These are phyloP conservation scores for Drosophila mimetica DNA, from an alignment of 2,888 invertebrate genomes.

Conservation along the genomic window DNA sequence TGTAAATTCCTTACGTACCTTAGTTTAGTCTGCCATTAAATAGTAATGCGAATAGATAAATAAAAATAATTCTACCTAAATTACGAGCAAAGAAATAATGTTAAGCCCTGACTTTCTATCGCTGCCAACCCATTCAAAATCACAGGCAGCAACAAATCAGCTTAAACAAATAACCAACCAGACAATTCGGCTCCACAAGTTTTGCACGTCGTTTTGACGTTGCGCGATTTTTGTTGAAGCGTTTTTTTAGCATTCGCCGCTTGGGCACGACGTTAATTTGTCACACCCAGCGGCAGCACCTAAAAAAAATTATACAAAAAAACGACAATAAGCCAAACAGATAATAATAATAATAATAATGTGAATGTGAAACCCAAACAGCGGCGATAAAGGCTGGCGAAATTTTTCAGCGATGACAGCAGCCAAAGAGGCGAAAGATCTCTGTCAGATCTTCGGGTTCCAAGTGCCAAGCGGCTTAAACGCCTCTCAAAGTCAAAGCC, in stretches of 20 bases:
- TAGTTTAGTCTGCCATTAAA: too few species aligned
- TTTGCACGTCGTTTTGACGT: slow-evolving; percentile 59
- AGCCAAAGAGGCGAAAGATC: slow-evolving; percentile 46
- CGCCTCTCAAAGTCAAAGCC: slow-evolving; percentile 69
- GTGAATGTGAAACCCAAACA: slow-evolving; percentile 54
- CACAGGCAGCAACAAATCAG: slow-evolving; percentile 64
- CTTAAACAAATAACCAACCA: slow-evolving; percentile 74
- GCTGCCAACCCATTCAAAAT: slow-evolving; percentile 18
- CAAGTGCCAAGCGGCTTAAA: slow-evolving; percentile 66
- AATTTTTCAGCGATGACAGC: slow-evolving; percentile 79
- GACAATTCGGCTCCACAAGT: slow-evolving; percentile 76
- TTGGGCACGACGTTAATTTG: slow-evolving; percentile 63
- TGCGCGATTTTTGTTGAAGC: slow-evolving; percentile 36
- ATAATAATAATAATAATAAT: slow-evolving; percentile 60
- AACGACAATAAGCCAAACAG: slow-evolving; percentile 25
- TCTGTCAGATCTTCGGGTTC: slow-evolving; percentile 23
- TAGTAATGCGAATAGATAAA: neutral
- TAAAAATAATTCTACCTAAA: slow-evolving; percentile 7
- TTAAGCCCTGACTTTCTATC: slow-evolving; percentile 34
- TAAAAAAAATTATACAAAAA: slow-evolving; percentile 33
- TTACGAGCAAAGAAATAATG: slow-evolving; percentile 18
- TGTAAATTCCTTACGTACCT: too few species aligned
- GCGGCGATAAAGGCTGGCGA: slow-evolving; percentile 54
- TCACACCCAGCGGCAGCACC: slow-evolving; percentile 69
- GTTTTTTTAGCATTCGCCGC: slow-evolving; percentile 30